Evolutionary conservation across 2,888 invertebrate species (phyloP), one percentile per base, ranked within the genome.

Genomic region (Caenorhabditis auriculariae): DNA sequence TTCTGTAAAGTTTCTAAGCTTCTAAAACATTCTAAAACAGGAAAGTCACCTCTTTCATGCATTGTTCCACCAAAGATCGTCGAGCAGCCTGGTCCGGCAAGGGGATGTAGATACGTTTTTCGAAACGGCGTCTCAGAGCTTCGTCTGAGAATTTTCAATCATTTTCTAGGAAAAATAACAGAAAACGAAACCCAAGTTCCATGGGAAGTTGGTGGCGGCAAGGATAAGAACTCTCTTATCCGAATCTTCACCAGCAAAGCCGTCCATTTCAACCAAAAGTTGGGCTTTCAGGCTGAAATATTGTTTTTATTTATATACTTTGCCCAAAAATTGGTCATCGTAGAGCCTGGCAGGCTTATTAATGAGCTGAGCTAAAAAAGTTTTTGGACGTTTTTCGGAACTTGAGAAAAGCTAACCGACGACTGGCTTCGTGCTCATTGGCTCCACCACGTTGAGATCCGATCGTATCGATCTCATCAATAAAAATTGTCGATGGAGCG

Each of bases 171-270:
- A 38, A 50, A 54, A 27, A 4, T 4, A 24, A n/a, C 6, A 39
- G 27, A 37, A 37, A 24, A 12, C 17, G 7, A 24, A 17, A 60
- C 76, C 77, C 56, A 98, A 90, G 83, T 96, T 95, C 96, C 96
- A 96, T 0, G 98, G 98, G 82, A 95, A 94, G 85, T 98, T 98
- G 0, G 96, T 98, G 5, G 96, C 96, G 0, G 95, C 96, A 72
- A 98, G 85, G 21, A 98, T 95, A 92, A 96, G 95, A 0, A 98
- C 93, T 44, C 62, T 61, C 19, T 85, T 85, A 74, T 86, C 86
- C 45, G 85, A 85, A 41, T 83, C 83, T 54, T 69, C 77, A 55
- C 75, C 68, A 17, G 66, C 55, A 58, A 54, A 54, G 21, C 75
- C 96, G 85, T 98, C 96, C 95, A 98, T 96, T 85, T 98, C 96